Percentiles rank a stretch among this genome's conserved stretches.
phyloP scores from a whole-genome alignment of 2,888 invertebrate species.

The Anorthoa munda region DNA sequence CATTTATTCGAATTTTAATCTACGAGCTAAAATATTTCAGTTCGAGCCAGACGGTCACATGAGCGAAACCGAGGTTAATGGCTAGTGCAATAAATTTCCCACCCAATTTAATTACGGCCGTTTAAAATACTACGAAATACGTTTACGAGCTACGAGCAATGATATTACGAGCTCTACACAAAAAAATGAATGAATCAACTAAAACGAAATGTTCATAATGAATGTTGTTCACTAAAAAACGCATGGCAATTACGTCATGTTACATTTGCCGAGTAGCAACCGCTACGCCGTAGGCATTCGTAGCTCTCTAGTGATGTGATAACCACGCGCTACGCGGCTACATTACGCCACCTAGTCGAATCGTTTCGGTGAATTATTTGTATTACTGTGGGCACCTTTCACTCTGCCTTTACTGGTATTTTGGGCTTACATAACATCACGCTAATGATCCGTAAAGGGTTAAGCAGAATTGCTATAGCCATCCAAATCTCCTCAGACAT shows the following conservation, averaged over 20 bases:
- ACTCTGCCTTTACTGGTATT: no score
- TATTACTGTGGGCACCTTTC: conserved; percentile 49
- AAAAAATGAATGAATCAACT: background rate
- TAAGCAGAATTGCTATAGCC: no score
- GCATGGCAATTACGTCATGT: no score
- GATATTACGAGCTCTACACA: background rate
- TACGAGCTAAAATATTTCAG: background rate
- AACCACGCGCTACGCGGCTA: conserved; percentile 57
- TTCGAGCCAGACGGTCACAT: conserved; percentile 21
- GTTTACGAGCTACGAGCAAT: background rate
- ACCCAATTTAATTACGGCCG: no score
- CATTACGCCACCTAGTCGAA: conserved; percentile 46
- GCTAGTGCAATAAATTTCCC: no score
- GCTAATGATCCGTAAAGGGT: no score
- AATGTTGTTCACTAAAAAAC: no score
- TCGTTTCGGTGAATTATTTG: conserved; percentile 60
- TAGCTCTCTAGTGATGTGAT: conserved; percentile 33
- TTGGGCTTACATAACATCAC: no score
- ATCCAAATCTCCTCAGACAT: no score
- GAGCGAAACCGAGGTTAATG: conserved; percentile 20
- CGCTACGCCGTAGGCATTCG: conserved; percentile 37
- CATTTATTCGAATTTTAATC: conserved; percentile 18
- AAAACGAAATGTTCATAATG: no score
- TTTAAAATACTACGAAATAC: conserved; percentile 40
- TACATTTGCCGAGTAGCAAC: no score